Percentiles rank a stretch among this genome's conserved stretches.
phyloP scores from a whole-genome alignment of 1,140 invertebrate genomes.

The Drosophila arizonae region DNA sequence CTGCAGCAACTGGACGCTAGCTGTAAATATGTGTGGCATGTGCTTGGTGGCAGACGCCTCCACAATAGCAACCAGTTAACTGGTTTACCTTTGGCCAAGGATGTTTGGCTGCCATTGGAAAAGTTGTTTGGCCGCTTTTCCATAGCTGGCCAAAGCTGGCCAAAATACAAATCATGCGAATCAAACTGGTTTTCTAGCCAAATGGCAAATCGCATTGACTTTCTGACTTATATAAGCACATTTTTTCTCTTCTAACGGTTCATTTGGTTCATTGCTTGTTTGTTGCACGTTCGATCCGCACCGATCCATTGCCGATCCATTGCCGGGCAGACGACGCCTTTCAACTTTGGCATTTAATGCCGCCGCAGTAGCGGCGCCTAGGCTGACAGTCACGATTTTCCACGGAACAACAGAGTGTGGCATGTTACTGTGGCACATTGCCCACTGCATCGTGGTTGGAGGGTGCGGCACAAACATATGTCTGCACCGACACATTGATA shows the following conservation, averaged over 20 bases:
- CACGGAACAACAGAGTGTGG: slow-evolving; percentile 53
- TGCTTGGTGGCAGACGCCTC: slow-evolving; percentile 49
- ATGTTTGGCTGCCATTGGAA: slow-evolving; percentile 64
- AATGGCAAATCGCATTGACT: slow-evolving; percentile 57
- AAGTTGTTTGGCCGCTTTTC: slow-evolving; percentile 70
- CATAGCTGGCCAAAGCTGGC: slow-evolving; percentile 51
- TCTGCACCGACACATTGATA: slow-evolving; percentile 13
- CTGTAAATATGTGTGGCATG: slow-evolving; percentile 35
- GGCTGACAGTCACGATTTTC: slow-evolving; percentile 44
- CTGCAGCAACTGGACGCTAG: neutral
- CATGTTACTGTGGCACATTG: slow-evolving; percentile 52
- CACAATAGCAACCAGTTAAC: slow-evolving; percentile 59
- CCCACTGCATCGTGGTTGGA: slow-evolving; percentile 29
- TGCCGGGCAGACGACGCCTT: slow-evolving; percentile 50
- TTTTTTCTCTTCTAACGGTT: slow-evolving; percentile 39
- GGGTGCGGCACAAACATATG: slow-evolving; percentile 35
- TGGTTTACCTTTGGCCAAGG: slow-evolving; percentile 79
- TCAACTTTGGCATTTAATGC: slow-evolving; percentile 70
- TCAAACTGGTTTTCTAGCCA: slow-evolving; percentile 65
- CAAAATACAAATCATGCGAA: neutral
- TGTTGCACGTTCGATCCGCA: slow-evolving; percentile 6
- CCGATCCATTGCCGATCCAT: too few relatives aligned
- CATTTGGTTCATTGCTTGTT: slow-evolving; percentile 9
- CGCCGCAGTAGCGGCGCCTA: slow-evolving; percentile 39
- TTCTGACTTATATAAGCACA: slow-evolving; percentile 69